Evolutionary conservation across 2,888 invertebrate species (phyloP).

Genomic region (Pseudeuparius sepicola): DNA sequence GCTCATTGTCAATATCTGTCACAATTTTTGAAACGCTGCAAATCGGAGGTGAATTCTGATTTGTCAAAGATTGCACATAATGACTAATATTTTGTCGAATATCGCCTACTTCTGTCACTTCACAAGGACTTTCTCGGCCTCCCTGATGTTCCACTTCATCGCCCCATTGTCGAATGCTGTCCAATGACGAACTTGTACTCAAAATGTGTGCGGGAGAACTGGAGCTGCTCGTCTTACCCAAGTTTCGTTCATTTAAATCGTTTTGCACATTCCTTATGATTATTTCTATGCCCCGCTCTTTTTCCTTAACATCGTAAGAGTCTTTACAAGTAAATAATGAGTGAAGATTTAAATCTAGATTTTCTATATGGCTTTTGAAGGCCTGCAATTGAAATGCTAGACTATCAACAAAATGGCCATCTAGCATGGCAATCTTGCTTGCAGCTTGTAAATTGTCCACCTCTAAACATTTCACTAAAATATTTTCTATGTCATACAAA

Average conservation of each 20-base stretch:
- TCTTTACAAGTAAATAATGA: constrained; percentile 28
- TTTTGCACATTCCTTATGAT: constrained; percentile 28
- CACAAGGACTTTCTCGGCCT: constrained; percentile 38
- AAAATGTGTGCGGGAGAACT: constrained; percentile 34
- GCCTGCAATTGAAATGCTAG: constrained; percentile 36
- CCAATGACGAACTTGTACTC: constrained; percentile 37
- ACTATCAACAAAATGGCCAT: constrained; percentile 38
- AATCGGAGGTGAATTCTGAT: constrained; percentile 31
- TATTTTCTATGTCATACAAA: constrained; percentile 37
- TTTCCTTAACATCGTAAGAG: constrained; percentile 24
- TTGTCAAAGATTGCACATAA: constrained; percentile 35
- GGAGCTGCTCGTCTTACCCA: constrained; percentile 22
- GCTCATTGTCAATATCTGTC: constrained; percentile 22
- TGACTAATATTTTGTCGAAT: constrained; percentile 35
- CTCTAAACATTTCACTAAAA: constrained; percentile 35
- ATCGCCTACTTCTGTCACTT: constrained; percentile 32
- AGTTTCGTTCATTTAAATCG: constrained; percentile 25
- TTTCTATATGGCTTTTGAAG: constrained; percentile 35
- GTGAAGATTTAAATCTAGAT: constrained; percentile 28
- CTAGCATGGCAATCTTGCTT: constrained; percentile 36
- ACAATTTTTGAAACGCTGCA: constrained; percentile 32
- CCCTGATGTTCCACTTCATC: too few relatives aligned
- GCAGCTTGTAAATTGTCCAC: constrained; percentile 37
- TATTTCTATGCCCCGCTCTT: constrained; percentile 28
- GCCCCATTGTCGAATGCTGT: constrained; percentile 39